Conservation (phyloP, 1,140 invertebrate species). For the Drosophila novamexicana region DNA sequence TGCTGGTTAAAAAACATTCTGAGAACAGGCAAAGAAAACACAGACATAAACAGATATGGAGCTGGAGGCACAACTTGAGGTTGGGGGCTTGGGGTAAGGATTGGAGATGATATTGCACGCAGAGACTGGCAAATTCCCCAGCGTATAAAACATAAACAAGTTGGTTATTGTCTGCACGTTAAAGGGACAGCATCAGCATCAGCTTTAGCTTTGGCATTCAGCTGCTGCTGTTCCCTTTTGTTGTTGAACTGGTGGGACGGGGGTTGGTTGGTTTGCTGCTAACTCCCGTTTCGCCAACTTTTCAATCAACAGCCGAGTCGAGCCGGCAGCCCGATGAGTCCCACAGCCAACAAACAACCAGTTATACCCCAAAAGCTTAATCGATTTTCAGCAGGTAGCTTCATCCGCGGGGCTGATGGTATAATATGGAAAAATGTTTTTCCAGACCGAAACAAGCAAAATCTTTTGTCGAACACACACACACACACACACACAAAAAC, state of each 20-base stretch:
- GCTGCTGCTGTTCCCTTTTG: not conserved
- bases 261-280: not conserved
- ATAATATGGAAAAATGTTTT: slow-evolving; percentile 60
- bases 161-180: slow-evolving; percentile 56
- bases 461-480: slow-evolving; percentile 49
- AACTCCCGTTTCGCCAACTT: slow-evolving; percentile 37
- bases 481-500: slow-evolving; percentile 20
- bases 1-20: slow-evolving; percentile 22
- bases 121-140: slow-evolving; percentile 38
- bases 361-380: slow-evolving; percentile 59
- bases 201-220: slow-evolving; percentile 8
- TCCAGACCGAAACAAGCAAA: slow-evolving; percentile 47
- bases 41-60: slow-evolving; percentile 2
- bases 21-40: slow-evolving; percentile 6
- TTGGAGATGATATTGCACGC: not conserved
- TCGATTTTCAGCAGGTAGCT: slow-evolving; percentile 63
- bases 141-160: slow-evolving; percentile 55
- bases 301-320: slow-evolving; percentile 47
- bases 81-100: not conserved
- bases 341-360: slow-evolving; percentile 49
- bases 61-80: not conserved
- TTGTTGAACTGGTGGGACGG: not conserved
- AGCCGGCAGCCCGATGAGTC: slow-evolving; percentile 6
- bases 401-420: slow-evolving; percentile 39
- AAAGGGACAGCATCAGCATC: slow-evolving; percentile 18